These are phyloP conservation scores for Syrista parreyssii DNA, from an alignment of 2,888 invertebrate genomes.

Conservation along the genomic window DNA sequence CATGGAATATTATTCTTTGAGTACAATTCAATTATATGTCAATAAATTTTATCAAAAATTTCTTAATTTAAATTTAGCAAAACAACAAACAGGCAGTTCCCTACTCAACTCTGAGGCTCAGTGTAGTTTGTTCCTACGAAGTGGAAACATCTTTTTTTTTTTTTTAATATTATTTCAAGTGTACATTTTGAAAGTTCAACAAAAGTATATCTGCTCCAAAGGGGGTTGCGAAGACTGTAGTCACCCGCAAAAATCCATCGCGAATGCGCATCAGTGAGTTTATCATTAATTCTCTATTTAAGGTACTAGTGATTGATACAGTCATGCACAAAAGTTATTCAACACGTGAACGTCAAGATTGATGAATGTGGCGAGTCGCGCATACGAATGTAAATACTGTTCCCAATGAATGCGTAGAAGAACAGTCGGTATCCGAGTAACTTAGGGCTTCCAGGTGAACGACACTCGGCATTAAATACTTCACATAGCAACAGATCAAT, in stretches of 20 bases:
- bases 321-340: not conserved
- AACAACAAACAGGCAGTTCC: not conserved
- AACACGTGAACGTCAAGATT: not conserved
- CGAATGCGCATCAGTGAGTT: not conserved
- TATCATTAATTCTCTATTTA: not conserved
- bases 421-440: conserved; percentile 3
- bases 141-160: not conserved
- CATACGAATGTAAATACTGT: conserved; percentile 1
- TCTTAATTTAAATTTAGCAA: not conserved
- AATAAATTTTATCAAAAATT: not conserved
- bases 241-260: not conserved
- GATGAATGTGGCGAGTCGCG: not conserved
- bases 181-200: not conserved
- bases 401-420: not conserved
- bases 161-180: not conserved
- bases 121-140: not conserved
- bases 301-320: not conserved
- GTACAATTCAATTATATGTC: no score
- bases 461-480: not conserved
- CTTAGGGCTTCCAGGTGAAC: conserved; percentile 11
- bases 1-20: no score
- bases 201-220: not conserved
- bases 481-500: not conserved
- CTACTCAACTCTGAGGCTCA: not conserved
- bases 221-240: not conserved